phyloP scores from a whole-genome alignment of 2,113 vertebrate species.

The Chaetodon auriga region DNA sequence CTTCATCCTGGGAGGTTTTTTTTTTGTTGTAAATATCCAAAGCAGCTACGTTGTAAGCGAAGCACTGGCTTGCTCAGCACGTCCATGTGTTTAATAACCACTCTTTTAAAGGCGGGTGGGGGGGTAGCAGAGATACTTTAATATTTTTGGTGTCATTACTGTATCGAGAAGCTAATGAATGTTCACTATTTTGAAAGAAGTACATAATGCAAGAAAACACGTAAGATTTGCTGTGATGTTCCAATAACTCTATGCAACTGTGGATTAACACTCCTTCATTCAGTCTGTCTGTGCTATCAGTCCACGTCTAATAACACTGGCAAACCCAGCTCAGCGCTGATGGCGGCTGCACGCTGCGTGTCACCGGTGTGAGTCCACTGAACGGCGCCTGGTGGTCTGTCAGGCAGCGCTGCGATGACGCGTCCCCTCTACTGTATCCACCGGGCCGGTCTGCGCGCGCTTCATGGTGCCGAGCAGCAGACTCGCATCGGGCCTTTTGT shows the following conservation, averaged over 20 bases:
- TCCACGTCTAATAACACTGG: constrained; percentile 76
- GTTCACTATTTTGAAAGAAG: constrained; percentile 44
- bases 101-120: constrained; percentile 54
- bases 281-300: constrained; percentile 53
- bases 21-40: constrained; percentile 60
- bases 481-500: constrained; percentile 48
- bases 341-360: constrained; percentile 41
- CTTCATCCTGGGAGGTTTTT: constrained; percentile 21
- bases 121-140: constrained; percentile 31
- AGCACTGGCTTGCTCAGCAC: constrained; percentile 33
- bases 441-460: constrained; percentile 32
- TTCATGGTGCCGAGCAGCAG: constrained; percentile 35
- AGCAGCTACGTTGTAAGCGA: constrained; percentile 54
- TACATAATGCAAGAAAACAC: constrained; percentile 27
- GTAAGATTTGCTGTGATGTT: constrained; percentile 48
- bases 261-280: constrained; percentile 46
- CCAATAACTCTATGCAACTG: constrained; percentile 60
- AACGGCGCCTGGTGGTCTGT: constrained; percentile 50
- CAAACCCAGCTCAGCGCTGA: constrained; percentile 57
- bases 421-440: constrained; percentile 64
- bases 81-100: constrained; percentile 70
- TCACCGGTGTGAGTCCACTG: constrained; percentile 57
- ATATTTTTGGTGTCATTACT: constrained; percentile 69
- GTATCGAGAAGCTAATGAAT: constrained; percentile 67
- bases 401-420: constrained; percentile 15